Conservation (phyloP, 2,888 invertebrate species). For the Cacoxenus indagator region DNA sequence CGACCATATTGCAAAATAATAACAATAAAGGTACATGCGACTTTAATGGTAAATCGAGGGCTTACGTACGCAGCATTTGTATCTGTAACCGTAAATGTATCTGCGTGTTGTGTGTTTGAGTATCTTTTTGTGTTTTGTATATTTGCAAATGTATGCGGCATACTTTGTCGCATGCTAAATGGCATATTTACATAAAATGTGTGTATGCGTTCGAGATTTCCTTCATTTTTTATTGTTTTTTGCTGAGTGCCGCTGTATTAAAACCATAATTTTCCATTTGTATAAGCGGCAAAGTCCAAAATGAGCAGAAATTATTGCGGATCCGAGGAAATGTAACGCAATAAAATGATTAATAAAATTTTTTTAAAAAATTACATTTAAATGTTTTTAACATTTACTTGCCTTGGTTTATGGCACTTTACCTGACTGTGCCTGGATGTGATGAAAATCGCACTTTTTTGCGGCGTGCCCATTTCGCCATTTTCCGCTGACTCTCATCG, state of each 20-base stretch:
- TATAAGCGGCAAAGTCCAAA: no score
- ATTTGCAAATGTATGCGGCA: not conserved
- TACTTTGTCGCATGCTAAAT: slow-evolving; percentile 17
- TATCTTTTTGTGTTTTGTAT: not conserved
- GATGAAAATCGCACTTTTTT: no score
- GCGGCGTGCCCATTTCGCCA: no score
- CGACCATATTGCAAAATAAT: slow-evolving; percentile 13
- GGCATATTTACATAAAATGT: slow-evolving; percentile 2
- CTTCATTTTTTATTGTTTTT: not conserved
- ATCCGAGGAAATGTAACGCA: no score
- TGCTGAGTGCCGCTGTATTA: not conserved
- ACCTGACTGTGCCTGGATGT: not conserved
- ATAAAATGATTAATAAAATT: no score
- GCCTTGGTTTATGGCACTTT: not conserved
- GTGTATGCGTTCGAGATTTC: not conserved
- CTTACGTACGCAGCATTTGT: not conserved
- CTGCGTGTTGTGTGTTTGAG: slow-evolving; percentile 3
- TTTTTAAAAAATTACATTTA: not conserved
- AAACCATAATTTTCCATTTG: no score
- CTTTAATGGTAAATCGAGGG: slow-evolving; percentile 1
- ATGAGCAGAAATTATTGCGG: no score
- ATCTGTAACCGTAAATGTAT: not conserved
- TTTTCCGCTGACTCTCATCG: not conserved
- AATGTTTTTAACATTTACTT: not conserved
- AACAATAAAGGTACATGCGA: slow-evolving; percentile 9